phyloP scores from a whole-genome alignment of 1,140 invertebrate species.

The Ceratosolen solmsi region DNA sequence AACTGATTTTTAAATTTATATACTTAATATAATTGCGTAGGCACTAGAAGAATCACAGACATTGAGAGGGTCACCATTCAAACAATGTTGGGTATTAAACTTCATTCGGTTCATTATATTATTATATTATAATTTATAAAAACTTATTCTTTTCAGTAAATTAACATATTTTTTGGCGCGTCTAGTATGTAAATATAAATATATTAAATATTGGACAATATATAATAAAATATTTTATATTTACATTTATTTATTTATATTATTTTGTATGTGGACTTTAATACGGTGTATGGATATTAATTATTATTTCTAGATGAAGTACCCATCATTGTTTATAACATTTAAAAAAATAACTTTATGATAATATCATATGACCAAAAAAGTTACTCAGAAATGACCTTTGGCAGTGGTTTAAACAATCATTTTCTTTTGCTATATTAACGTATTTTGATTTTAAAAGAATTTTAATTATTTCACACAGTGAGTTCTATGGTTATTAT shows the following conservation, averaged over 20 bases:
- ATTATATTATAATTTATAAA: neutral
- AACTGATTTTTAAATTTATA: conserved; percentile 36
- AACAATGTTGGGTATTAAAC: conserved; percentile 7
- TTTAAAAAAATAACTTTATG: neutral
- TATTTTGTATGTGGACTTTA: neutral
- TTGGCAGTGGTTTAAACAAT: no score
- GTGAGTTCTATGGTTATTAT: no score
- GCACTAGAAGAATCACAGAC: conserved; percentile 69
- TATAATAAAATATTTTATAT: neutral
- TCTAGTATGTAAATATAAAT: neutral
- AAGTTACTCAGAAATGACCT: no score
- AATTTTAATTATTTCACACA: no score
- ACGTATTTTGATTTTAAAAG: no score
- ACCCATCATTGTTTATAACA: neutral
- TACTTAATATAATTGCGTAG: conserved; percentile 48
- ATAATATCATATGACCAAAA: no score
- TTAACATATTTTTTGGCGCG: neutral
- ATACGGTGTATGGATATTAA: neutral
- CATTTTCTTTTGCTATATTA: no score
- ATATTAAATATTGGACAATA: neutral
- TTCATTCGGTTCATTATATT: neutral
- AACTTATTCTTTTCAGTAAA: neutral
- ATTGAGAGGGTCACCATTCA: conserved; percentile 47
- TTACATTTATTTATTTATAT: no score
- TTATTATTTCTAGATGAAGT: neutral